phyloP scores from a whole-genome alignment of 2,888 invertebrate genomes.

The Nephrocerus scutellatus region DNA sequence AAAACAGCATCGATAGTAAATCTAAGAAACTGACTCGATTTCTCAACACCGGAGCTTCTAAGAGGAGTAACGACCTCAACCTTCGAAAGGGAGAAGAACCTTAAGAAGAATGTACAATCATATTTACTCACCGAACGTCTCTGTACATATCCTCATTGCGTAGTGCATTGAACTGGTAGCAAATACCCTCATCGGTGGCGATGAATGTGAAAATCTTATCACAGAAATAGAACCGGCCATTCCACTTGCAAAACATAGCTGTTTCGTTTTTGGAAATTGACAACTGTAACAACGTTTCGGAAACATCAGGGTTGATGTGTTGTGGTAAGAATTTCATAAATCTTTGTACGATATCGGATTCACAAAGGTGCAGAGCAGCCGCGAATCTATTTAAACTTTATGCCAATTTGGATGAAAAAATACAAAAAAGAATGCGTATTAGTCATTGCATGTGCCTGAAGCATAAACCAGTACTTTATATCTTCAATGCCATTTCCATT shows the following conservation, averaged over 20 bases:
- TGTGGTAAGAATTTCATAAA: conserved; percentile 30
- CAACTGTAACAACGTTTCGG: conserved; percentile 33
- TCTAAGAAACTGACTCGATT: conserved; percentile 3
- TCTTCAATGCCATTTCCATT: no score
- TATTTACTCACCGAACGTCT: conserved; percentile 25
- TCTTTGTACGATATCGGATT: conserved; percentile 32
- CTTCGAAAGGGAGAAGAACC: no score
- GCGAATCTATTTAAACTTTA: conserved; percentile 33
- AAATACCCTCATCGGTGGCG: conserved; percentile 43
- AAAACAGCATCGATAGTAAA: conserved; percentile 2
- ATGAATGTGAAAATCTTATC: conserved; percentile 38
- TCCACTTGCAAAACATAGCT: conserved; percentile 42
- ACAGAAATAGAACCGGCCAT: conserved; percentile 41
- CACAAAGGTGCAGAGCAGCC: conserved; percentile 42
- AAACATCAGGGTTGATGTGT: conserved; percentile 23
- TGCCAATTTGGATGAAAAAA: background rate
- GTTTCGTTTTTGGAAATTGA: conserved; percentile 38
- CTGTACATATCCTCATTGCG: conserved; percentile 37
- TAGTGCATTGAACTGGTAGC: conserved; percentile 44
- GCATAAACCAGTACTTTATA: conserved; percentile 6
- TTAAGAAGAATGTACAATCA: no score
- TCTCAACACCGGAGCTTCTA: conserved; percentile 1
- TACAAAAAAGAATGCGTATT: no score
- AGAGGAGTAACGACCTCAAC: conserved; percentile 6
- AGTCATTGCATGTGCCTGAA: background rate